Base-by-base conservation (phyloP, 2,113 vertebrate genomes). In the Scophthalmus maximus region DNA sequence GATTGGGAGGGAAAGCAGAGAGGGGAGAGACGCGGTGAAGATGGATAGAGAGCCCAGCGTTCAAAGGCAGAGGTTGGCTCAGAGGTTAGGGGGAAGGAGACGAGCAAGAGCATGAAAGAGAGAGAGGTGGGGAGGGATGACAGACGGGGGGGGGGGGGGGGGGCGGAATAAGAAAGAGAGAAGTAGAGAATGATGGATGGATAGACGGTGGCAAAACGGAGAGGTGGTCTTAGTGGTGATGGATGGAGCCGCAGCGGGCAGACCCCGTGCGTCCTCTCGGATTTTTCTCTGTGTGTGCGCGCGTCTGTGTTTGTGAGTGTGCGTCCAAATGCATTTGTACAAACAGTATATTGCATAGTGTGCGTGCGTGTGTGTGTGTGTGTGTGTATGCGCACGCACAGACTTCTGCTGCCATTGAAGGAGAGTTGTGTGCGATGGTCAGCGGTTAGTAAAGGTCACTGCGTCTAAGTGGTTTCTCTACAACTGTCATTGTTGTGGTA, bases 221-320 rank as follows among this genome's bases (percentile, higher is more conserved):
- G 77, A 78, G 68, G 78, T 77, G 79, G 73, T 70, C 68, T 88
- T 75, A 86, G 84, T 79, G 83, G 76, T 86, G 88, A 91, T 87
- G 71, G 79, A 91, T 91, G 82, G 55, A 75, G 65, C 76, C 0
- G 36, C 53, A 87, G 61, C 50, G 44, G 65, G 61, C 50, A 66
- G 51, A 78, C 71, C 68, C 68, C 51, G 60, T 73, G 36, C 63
- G 32, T 73, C 62, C 56, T 52, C 25, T 40, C 40, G 29, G 79
- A 82, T 53, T 26, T 25, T 26, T 26, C 3, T 18, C 1, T 62
- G 51, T 68, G 55, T 68, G 44, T 60, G 58, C n/a, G n/a, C n/a
- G n/a, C n/a, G n/a, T n/a, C n/a, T n/a, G n/a, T n/a, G n/a, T n/a
- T n/a, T 56, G 42, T 40, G 50, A 50, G 30, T 27, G 23, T 29